phyloP scores from a whole-genome alignment of 1,140 invertebrate species.

The Calosoma granatense region DNA sequence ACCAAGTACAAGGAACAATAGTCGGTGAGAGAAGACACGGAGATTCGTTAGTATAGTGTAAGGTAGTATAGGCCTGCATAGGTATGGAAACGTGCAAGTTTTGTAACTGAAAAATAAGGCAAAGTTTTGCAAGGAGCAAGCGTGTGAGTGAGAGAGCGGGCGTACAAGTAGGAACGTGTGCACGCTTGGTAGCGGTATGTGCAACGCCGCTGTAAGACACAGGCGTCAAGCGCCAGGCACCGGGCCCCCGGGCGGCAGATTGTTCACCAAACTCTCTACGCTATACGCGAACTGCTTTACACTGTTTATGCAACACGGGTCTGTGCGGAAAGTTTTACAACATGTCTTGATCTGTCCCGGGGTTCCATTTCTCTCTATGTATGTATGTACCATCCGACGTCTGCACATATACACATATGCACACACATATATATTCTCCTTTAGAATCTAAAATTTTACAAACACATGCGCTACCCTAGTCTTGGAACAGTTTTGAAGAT shows the following conservation, averaged over 20 bases:
- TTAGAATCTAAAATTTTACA: background rate
- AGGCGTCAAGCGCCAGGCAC: background rate
- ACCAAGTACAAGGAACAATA: no score
- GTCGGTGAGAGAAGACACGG: no score
- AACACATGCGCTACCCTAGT: background rate
- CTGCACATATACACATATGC: background rate
- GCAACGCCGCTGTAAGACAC: background rate
- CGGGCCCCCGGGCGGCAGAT: background rate
- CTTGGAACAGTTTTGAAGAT: background rate
- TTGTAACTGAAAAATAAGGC: no score
- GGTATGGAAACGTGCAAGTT: no score
- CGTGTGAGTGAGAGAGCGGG: no score
- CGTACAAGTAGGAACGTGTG: no score
- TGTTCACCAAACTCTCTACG: background rate
- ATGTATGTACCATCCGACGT: background rate
- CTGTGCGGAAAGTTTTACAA: constrained; percentile 27
- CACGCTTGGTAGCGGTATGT: no score
- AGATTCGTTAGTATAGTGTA: no score
- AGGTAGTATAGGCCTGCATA: no score
- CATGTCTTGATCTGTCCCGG: constrained; percentile 17
- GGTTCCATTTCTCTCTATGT: background rate
- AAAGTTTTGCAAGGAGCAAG: no score
- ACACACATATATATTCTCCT: background rate
- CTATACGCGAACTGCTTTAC: background rate
- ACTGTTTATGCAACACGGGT: constrained; percentile 25